A percentile compares a stretch with the other conserved stretches of the same genome.
Evolutionary conservation across 92 coral and sea anemone genomes (phyloP).

Genomic region (Palythoa grandiflora): DNA sequence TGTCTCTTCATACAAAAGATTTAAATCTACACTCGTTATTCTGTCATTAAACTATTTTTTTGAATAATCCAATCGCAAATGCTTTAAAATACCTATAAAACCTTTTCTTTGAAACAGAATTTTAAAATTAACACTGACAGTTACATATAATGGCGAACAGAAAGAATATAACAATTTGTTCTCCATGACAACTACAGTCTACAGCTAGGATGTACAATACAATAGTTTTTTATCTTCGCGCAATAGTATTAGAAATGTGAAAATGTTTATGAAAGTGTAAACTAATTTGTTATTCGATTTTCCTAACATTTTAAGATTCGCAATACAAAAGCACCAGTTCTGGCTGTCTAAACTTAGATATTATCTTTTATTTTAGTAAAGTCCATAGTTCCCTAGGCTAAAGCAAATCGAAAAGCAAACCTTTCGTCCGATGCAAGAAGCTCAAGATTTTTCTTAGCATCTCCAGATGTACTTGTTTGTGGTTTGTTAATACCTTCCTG

Average conservation of each 20-base stretch:
- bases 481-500: not conserved
- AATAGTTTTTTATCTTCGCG: not conserved
- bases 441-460: conserved; percentile 6
- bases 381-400: not conserved
- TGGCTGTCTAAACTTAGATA: not conserved
- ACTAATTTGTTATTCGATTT: not conserved
- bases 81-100: not conserved
- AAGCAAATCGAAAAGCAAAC: not conserved
- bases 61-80: not conserved
- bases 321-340: not conserved
- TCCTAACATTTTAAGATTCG: not conserved
- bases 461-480: conserved; percentile 40
- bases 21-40: not conserved
- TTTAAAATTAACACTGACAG: not conserved
- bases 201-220: not conserved
- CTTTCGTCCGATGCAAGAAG: conserved; percentile 32
- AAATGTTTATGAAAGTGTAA: not conserved
- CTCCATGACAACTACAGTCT: not conserved
- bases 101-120: not conserved
- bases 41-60: not conserved
- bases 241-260: not conserved
- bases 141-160: not conserved
- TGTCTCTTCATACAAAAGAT: not conserved
- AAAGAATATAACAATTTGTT: not conserved
- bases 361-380: not conserved